phyloP scores from a whole-genome alignment of 2,113 vertebrate genomes.

The Plecturocebus donacophilus region DNA sequence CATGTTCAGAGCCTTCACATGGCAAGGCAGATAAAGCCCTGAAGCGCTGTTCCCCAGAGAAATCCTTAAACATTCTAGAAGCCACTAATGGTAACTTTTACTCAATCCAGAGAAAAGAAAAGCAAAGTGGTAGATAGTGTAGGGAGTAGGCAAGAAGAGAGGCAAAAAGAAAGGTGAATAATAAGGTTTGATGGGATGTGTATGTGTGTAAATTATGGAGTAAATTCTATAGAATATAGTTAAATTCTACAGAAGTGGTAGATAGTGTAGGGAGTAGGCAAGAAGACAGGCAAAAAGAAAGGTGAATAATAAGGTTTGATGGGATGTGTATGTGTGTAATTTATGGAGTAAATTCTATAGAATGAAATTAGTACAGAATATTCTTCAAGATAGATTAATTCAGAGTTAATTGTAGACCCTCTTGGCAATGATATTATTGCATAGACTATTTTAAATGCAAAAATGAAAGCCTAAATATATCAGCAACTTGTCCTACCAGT shows the following conservation, averaged over 20 bases:
- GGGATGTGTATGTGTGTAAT: background rate
- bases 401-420: background rate
- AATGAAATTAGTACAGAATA: conserved; percentile 31
- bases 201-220: background rate
- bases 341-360: background rate
- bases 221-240: background rate
- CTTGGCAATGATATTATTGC: conserved; percentile 8
- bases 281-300: background rate
- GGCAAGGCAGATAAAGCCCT: background rate
- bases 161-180: background rate
- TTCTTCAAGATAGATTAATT: conserved; percentile 7
- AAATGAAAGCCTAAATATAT: conserved; percentile 27
- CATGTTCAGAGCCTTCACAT: background rate
- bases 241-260: too few relatives aligned
- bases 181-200: background rate
- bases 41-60: background rate
- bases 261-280: background rate
- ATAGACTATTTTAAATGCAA: background rate
- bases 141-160: background rate
- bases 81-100: background rate
- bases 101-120: background rate
- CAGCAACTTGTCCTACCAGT: background rate
- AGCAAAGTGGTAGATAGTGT: background rate
- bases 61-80: background rate
- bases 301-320: background rate